phyloP scores from a whole-genome alignment of 37 sponge, comb jelly and placozoan genomes.

The Ianthella basta region DNA sequence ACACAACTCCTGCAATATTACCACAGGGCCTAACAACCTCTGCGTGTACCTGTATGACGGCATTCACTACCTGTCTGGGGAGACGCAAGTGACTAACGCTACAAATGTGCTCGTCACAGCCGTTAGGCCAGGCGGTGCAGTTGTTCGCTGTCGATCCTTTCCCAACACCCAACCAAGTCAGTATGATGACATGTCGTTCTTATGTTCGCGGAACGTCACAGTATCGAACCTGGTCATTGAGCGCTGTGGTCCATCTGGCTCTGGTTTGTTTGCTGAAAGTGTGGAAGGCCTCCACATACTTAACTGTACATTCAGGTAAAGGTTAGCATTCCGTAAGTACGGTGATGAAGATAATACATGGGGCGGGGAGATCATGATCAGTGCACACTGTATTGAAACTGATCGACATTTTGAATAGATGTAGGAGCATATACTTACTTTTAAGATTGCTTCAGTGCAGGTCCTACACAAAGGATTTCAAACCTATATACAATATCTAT shows the following conservation, averaged over 20 bases:
- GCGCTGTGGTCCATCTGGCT: slow-evolving; percentile 53
- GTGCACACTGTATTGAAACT: too few relatives aligned
- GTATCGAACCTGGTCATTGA: slow-evolving; percentile 55
- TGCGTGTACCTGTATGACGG: slow-evolving; percentile 7
- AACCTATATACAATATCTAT: too few relatives aligned
- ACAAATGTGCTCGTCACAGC: slow-evolving; percentile 43
- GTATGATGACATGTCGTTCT: slow-evolving; percentile 38
- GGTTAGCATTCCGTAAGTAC: too few relatives aligned
- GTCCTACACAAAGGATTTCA: too few relatives aligned
- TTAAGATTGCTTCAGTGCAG: too few relatives aligned
- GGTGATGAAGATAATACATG: too few relatives aligned
- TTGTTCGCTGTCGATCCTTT: slow-evolving; percentile 40
- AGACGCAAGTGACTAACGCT: neutral
- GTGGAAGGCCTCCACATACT: slow-evolving; percentile 37
- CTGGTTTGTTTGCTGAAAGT: slow-evolving; percentile 54
- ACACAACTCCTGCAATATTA: neutral
- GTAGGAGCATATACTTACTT: too few relatives aligned
- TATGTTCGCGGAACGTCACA: slow-evolving; percentile 31
- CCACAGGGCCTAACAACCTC: slow-evolving; percentile 2
- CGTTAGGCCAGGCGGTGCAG: slow-evolving; percentile 37
- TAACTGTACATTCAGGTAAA: slow-evolving; percentile 57
- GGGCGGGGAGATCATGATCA: too few relatives aligned
- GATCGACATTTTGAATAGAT: too few relatives aligned
- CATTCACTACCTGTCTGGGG: neutral
- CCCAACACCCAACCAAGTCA: neutral